Percentiles rank a stretch among this genome's conserved stretches.
phyloP scores from a whole-genome alignment of 2,797 vertebrate genomes.

The Salmo trutta region DNA sequence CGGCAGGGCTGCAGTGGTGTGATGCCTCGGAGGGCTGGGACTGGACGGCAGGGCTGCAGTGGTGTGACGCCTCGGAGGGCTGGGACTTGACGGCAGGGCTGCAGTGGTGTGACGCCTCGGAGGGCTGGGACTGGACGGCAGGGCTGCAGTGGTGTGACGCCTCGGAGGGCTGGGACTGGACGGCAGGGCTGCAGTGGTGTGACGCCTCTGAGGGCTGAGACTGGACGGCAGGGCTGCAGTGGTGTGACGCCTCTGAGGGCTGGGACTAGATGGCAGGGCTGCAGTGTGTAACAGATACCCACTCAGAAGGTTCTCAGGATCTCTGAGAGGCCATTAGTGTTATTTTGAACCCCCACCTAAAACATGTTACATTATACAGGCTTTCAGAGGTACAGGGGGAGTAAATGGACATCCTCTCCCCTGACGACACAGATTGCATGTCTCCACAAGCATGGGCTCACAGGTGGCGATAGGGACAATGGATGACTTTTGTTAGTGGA shows the following conservation, averaged over 20 bases:
- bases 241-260: slow-evolving; percentile 43
- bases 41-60: too few species aligned
- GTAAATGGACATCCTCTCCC: slow-evolving; percentile 43
- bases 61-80: too few species aligned
- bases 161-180: slow-evolving; percentile 17
- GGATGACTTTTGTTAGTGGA: slow-evolving; percentile 23
- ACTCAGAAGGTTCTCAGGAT: slow-evolving; percentile 42
- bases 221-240: slow-evolving; percentile 20
- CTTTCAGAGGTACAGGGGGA: slow-evolving; percentile 42
- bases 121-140: too few species aligned
- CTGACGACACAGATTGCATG: slow-evolving; percentile 37
- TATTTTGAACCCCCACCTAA: slow-evolving; percentile 65
- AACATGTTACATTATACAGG: slow-evolving; percentile 64
- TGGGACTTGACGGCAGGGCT: too few species aligned
- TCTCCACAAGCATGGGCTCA: slow-evolving; percentile 42
- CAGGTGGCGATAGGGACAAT: slow-evolving; percentile 43
- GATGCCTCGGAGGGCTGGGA: slow-evolving; percentile 44
- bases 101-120: too few species aligned
- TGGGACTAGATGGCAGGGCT: neutral
- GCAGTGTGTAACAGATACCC: slow-evolving; percentile 63
- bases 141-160: slow-evolving; percentile 11
- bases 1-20: slow-evolving; percentile 35
- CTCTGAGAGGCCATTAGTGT: slow-evolving; percentile 64
- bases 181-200: slow-evolving; percentile 34
- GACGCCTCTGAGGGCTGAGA: slow-evolving; percentile 28